Evolutionary conservation across 1,140 invertebrate genomes (phyloP).

Genomic region (Agrypnia vestita): DNA sequence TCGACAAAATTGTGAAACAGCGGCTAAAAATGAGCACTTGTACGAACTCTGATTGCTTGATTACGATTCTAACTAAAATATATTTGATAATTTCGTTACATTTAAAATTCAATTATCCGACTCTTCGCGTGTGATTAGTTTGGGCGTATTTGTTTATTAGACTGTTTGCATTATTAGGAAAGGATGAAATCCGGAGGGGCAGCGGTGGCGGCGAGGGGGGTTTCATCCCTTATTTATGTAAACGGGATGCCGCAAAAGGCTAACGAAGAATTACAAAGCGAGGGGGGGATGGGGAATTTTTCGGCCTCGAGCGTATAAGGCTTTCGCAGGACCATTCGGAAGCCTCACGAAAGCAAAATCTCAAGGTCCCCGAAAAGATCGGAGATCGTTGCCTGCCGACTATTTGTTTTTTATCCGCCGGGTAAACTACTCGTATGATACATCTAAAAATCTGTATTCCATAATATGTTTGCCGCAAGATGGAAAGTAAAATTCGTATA

Average conservation of each 20-base stretch:
- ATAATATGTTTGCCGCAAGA: too few species aligned
- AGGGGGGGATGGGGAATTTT: neutral
- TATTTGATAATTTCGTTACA: conserved; percentile 7
- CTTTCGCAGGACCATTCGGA: neutral
- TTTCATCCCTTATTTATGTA: conserved; percentile 24
- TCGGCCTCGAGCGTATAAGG: neutral
- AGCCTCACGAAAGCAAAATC: neutral
- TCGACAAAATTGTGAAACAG: too few species aligned
- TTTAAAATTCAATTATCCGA: conserved; percentile 33
- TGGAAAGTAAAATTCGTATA: too few species aligned
- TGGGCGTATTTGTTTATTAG: conserved; percentile 31
- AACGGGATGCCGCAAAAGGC: conserved; percentile 19
- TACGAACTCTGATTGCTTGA: too few species aligned
- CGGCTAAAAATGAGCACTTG: too few species aligned
- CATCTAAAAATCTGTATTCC: too few species aligned
- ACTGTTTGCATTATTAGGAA: conserved; percentile 31
- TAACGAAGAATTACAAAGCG: conserved; percentile 35
- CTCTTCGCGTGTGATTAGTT: conserved; percentile 33
- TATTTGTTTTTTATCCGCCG: too few species aligned
- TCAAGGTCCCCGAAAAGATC: too few species aligned
- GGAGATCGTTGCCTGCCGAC: too few species aligned
- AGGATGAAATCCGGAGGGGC: conserved; percentile 1
- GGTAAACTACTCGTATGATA: too few species aligned
- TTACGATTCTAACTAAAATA: too few species aligned
- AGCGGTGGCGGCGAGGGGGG: neutral